Evolutionary conservation across 2,113 vertebrate genomes (phyloP).

Genomic region (Percopsis transmontana): DNA sequence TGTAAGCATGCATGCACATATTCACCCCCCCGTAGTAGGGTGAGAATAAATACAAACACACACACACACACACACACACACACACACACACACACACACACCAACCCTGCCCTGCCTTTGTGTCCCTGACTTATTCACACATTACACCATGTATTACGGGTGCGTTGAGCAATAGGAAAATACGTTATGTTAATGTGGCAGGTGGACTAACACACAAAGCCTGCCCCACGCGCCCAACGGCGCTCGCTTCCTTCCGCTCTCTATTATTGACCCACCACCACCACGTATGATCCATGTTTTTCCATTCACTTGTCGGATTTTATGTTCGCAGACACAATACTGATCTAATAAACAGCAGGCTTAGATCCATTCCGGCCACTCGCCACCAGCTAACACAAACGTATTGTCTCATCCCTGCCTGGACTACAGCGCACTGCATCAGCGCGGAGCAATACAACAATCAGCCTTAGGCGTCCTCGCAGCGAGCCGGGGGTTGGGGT

Average conservation of each 20-base stretch:
- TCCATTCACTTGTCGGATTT: constrained; percentile 72
- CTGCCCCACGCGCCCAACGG: constrained; percentile 4
- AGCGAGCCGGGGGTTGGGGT: too few species aligned
- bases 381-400: constrained; percentile 46
- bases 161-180: constrained; percentile 57
- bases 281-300: constrained; percentile 65
- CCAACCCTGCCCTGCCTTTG: not conserved
- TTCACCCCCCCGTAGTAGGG: not conserved
- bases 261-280: constrained; percentile 45
- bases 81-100: not conserved
- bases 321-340: constrained; percentile 65
- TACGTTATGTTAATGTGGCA: constrained; percentile 48
- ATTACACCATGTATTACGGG: constrained; percentile 24
- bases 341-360: constrained; percentile 60
- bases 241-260: constrained; percentile 38
- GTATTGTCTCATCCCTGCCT: constrained; percentile 22
- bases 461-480: constrained; percentile 23
- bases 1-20: not conserved
- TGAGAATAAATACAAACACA: not conserved
- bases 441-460: constrained; percentile 1
- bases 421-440: constrained; percentile 1
- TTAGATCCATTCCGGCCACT: constrained; percentile 39
- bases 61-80: not conserved
- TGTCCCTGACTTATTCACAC: not conserved
- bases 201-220: constrained; percentile 42